Conservation (phyloP, 37 sponge, comb jelly and placozoan genomes). For the Tethya wilhelma region DNA sequence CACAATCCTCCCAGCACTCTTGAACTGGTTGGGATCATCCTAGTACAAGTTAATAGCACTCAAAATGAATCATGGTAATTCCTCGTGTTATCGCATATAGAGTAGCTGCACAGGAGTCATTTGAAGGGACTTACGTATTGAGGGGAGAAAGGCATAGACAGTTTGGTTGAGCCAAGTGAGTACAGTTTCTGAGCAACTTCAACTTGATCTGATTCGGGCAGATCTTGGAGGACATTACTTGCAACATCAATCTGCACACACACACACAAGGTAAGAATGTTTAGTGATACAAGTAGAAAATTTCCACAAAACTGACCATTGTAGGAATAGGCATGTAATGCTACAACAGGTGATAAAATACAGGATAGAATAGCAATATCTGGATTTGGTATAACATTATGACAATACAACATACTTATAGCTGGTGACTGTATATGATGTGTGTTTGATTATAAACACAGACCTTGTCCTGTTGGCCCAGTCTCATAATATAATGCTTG, state of each 20-base stretch:
- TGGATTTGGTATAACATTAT: not conserved
- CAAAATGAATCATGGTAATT: not conserved
- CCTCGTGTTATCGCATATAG: not conserved
- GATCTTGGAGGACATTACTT: not conserved
- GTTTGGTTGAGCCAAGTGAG: constrained; percentile 8
- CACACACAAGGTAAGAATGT: not conserved
- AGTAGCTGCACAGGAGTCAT: not conserved
- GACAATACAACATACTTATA: not conserved
- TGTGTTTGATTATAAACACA: not conserved
- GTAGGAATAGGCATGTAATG: too few species aligned
- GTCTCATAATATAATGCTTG: constrained; percentile 19
- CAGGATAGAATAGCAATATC: not conserved
- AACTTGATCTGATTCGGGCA: not conserved
- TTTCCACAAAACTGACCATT: too few species aligned
- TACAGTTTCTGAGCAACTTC: not conserved
- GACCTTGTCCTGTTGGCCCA: constrained; percentile 24
- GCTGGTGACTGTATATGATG: not conserved
- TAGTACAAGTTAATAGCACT: not conserved
- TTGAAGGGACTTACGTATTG: constrained; percentile 14
- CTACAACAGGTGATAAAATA: not conserved
- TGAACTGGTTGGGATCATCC: constrained; percentile 10
- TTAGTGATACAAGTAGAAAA: too few species aligned
- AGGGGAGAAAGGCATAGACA: constrained; percentile 9
- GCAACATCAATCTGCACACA: constrained; percentile 1
- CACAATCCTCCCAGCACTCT: not conserved